Base-by-base conservation (phyloP, 2,888 invertebrate species). In the Drosophila neonasuta region DNA sequence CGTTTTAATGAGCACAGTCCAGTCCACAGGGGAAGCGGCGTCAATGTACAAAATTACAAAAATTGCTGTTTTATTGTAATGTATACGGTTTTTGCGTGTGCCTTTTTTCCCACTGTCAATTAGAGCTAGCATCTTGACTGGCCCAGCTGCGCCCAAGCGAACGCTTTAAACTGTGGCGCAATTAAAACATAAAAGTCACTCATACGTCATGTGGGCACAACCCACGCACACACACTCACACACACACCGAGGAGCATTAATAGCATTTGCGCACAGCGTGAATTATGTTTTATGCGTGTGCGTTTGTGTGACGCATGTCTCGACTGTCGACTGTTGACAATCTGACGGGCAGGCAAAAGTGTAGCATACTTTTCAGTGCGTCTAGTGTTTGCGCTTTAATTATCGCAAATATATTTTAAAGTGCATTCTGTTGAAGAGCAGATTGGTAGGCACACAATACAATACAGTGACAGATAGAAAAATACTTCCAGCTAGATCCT, bases 141-240 rank as follows among this genome's bases (percentile, higher is more conserved):
- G 61, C 64, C 59, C 81, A 78, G 80, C 84, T 80, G 74, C 50
- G 71, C 68, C 64, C 61, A 64, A 65, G 24, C 24, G 24, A 6
- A 5, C 79, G 63, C 68, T 75, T 81, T 78, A 78, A 81, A 72
- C 69, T 79, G 68, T 71, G 63, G 64, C 68, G 69, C 87, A 87
- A 81, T 81, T 87, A 81, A 87, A 85, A 81, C 85, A 81, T 81
- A 87, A 87, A 87, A 85, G 82, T 82, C 87, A 82, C 86, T 82
- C 87, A 82, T 87, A 87, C 81, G 81, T 71, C 81, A 79, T 67
- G 79, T 65, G 44, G 62, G 73, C 42, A 41, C 41, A 41, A 24
- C 36, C 15, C 17, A 32, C 29, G 4, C 32, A 15, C 3, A 20
- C 17, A 20, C 17, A 20, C 17, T 1, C 0, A 11, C 9, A 48